Percentiles rank a stretch among this genome's conserved stretches.
Conservation (phyloP, 1,140 invertebrate genomes). For the Drosophila virilis region DNA sequence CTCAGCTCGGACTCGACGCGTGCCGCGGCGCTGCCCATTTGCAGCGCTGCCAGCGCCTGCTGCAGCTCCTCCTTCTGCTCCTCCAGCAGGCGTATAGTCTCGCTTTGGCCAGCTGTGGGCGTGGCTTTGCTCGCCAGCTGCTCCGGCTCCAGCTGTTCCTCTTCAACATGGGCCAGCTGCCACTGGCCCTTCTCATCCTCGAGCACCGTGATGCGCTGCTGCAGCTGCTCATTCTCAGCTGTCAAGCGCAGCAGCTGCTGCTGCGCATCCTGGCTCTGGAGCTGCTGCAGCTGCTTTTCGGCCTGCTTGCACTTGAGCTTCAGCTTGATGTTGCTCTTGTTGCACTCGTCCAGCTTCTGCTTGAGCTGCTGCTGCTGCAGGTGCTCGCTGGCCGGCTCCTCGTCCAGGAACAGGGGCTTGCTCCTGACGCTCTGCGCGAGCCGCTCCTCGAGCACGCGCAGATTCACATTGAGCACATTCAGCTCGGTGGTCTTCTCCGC, state of each 20-base stretch:
- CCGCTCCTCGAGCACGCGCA: conserved; percentile 86
- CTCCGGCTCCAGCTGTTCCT: conserved; percentile 41
- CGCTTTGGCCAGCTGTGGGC: conserved; percentile 47
- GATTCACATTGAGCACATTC: conserved; percentile 81
- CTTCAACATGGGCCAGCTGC: conserved; percentile 86
- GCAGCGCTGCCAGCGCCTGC: conserved; percentile 58
- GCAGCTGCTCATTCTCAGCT: conserved; percentile 87
- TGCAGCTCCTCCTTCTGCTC: conserved; percentile 73
- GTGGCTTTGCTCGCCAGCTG: background rate
- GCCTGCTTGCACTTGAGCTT: conserved; percentile 93
- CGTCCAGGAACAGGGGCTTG: conserved; percentile 79
- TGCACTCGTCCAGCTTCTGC: conserved; percentile 89
- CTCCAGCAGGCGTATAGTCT: conserved; percentile 71
- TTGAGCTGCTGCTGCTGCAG: conserved; percentile 88
- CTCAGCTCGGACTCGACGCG: conserved; percentile 89
- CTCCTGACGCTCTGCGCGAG: conserved; percentile 71
- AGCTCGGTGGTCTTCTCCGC: conserved; percentile 85
- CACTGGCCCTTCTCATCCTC: conserved; percentile 96
- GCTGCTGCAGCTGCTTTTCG: conserved; percentile 91
- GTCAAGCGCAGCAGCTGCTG: conserved; percentile 88
- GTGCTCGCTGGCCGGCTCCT: conserved; percentile 88
- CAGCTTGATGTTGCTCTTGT: conserved; percentile 93
- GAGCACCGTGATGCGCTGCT: conserved; percentile 91
- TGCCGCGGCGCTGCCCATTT: conserved; percentile 64
- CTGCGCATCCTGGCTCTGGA: conserved; percentile 89